Evolutionary conservation across 2,888 invertebrate species (phyloP).

Genomic region (Micoletzkya japonica): DNA sequence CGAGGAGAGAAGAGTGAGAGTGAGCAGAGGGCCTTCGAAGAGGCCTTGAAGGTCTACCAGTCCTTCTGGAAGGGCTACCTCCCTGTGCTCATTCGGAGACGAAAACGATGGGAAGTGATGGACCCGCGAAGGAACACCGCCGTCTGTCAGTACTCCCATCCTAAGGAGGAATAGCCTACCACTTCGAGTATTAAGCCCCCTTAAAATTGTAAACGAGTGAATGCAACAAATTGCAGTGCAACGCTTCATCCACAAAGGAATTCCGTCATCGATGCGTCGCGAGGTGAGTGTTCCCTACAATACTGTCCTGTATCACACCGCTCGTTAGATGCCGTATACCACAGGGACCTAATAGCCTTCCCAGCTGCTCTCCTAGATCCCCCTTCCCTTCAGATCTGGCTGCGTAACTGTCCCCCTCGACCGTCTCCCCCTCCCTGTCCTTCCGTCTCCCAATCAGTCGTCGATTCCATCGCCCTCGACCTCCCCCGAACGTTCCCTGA

Average conservation of each 20-base stretch:
- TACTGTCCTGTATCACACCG: too few relatives aligned
- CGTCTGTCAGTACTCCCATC: too few relatives aligned
- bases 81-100: conserved; percentile 37
- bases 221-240: conserved; percentile 44
- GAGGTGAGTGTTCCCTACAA: conserved; percentile 26
- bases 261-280: conserved; percentile 40
- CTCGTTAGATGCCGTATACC: conserved; percentile 38
- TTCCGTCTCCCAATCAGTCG: conserved; percentile 37
- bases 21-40: too few relatives aligned
- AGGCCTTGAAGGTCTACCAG: conserved; percentile 37
- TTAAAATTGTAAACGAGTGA: too few relatives aligned
- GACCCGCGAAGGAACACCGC: conserved; percentile 38
- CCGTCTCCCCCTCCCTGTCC: conserved; percentile 12
- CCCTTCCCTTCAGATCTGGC: conserved; percentile 33
- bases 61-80: conserved; percentile 39
- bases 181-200: too few relatives aligned
- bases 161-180: conserved; percentile 19
- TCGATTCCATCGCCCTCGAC: conserved; percentile 41
- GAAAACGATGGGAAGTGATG: conserved; percentile 42
- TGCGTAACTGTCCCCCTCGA: conserved; percentile 40
- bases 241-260: conserved; percentile 46
- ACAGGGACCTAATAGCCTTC: too few relatives aligned
- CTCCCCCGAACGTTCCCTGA: conserved; percentile 49
- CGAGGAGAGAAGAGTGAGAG: too few relatives aligned
- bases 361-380: background rate